phyloP scores from a whole-genome alignment of 1,140 invertebrate species.

The Pogonognathellus flavescens region DNA sequence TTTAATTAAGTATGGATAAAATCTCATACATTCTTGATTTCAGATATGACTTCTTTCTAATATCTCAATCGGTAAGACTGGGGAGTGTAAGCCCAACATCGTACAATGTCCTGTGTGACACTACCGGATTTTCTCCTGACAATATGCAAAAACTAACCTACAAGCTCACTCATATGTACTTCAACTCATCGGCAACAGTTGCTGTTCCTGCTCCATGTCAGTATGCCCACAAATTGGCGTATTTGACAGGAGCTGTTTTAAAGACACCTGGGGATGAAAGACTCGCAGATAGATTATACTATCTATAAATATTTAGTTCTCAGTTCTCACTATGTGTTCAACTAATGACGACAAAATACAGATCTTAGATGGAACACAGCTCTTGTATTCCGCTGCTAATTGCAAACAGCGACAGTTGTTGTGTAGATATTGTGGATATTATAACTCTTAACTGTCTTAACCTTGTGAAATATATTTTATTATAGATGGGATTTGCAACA shows the following conservation, averaged over 20 bases:
- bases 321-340: background rate
- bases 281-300: background rate
- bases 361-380: constrained; percentile 15
- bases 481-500: too few species aligned
- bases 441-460: too few species aligned
- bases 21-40: background rate
- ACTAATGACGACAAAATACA: background rate
- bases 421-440: too few species aligned
- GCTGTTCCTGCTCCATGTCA: constrained; percentile 91
- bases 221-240: constrained; percentile 88
- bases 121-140: constrained; percentile 74
- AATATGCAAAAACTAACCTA: constrained; percentile 87
- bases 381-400: background rate
- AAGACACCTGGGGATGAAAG: background rate
- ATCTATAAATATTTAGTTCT: background rate
- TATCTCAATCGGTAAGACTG: constrained; percentile 82
- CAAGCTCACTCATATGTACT: constrained; percentile 93
- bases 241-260: background rate
- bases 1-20: constrained; percentile 13
- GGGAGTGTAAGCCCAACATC: constrained; percentile 86
- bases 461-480: too few species aligned
- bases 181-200: constrained; percentile 94
- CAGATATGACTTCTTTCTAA: constrained; percentile 86
- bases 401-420: too few species aligned
- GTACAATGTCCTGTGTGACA: constrained; percentile 83